These are phyloP conservation scores for Stenchaetothrips biformis DNA, from an alignment of 2,888 invertebrate species.

Conservation along the genomic window DNA sequence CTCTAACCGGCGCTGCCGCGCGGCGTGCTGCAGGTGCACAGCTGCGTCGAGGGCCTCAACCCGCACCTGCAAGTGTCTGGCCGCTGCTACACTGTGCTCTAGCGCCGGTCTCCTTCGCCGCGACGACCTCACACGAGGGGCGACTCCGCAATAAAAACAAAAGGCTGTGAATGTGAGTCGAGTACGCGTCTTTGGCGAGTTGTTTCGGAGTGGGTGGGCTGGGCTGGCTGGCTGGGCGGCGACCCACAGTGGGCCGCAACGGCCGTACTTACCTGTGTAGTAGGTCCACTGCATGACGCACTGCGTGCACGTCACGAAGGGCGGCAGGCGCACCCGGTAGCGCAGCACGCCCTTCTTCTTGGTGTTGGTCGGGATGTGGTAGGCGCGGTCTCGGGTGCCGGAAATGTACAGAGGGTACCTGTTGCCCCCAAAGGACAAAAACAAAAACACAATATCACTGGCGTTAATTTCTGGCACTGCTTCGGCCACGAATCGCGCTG, in stretches of 20 bases:
- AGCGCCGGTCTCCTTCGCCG: not conserved
- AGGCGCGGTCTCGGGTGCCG: constrained; percentile 65
- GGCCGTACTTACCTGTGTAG: constrained; percentile 80
- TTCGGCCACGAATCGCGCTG: not conserved
- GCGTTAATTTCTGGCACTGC: not conserved
- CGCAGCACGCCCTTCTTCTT: constrained; percentile 59
- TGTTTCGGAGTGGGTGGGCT: not conserved
- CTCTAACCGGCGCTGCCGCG: too few relatives aligned
- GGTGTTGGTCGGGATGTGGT: constrained; percentile 65
- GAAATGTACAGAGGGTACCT: constrained; percentile 69
- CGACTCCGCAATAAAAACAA: not conserved
- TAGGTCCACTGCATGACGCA: constrained; percentile 93
- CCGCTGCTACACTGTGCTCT: constrained; percentile 9
- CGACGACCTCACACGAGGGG: not conserved
- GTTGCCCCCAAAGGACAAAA: constrained; percentile 29
- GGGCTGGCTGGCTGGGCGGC: not conserved
- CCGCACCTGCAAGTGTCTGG: constrained; percentile 8
- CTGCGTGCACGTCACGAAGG: constrained; percentile 78
- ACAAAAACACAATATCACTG: too few relatives aligned
- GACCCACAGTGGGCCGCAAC: too few relatives aligned
- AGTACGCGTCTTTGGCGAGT: too few relatives aligned
- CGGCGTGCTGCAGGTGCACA: not conserved
- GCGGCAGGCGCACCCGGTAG: constrained; percentile 72
- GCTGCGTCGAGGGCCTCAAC: not conserved
- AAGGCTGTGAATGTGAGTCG: too few relatives aligned